These are phyloP conservation scores for Notamacropus eugenii DNA, from an alignment of 2,797 vertebrate species.

Conservation along the genomic window DNA sequence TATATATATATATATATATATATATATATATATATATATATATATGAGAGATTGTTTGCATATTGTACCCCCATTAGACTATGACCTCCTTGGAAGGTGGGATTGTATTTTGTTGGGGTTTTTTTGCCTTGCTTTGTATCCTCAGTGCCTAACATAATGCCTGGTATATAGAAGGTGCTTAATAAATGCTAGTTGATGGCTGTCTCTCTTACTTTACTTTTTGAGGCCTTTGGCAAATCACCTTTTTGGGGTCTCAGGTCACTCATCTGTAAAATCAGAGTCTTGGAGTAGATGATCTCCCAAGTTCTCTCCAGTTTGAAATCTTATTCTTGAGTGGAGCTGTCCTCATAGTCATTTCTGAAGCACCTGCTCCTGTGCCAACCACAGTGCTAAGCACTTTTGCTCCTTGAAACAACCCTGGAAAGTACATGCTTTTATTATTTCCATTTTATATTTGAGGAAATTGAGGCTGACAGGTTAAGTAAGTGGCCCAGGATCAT, in stretches of 20 bases:
- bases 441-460: neutral
- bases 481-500: neutral
- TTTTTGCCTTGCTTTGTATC: neutral
- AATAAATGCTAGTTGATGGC: too few species aligned
- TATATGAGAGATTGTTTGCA: neutral
- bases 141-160: neutral
- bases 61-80: neutral
- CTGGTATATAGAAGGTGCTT: neutral
- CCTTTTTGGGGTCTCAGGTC: neutral
- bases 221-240: neutral
- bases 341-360: neutral
- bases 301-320: neutral
- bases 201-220: too few species aligned
- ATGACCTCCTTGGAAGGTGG: neutral
- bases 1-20: too few species aligned
- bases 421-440: neutral
- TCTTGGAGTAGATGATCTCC: neutral
- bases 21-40: neutral
- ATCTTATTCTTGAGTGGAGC: neutral
- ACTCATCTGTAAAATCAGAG: neutral
- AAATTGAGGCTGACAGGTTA: neutral
- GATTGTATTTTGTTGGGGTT: neutral
- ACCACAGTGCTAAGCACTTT: neutral
- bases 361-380: neutral
- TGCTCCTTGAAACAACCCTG: neutral